Base-by-base conservation (phyloP, 2,797 vertebrate genomes). In the Sciurus vulgaris region DNA sequence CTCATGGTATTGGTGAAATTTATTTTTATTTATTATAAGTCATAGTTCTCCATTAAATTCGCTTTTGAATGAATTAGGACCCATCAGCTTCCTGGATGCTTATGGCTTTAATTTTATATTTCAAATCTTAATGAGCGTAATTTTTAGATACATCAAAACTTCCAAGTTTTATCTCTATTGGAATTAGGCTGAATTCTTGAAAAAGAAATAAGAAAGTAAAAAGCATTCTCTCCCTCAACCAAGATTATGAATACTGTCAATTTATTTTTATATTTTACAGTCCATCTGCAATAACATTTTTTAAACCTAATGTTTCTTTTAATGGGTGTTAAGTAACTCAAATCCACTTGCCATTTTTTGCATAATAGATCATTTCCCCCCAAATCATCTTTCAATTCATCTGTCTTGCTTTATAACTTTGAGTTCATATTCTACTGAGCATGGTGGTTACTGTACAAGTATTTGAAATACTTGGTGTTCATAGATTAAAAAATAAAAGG, bases 121-220 rank as follows among this genome's bases (percentile, higher is more conserved):
- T 86, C 63, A 84, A 93, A 95, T 86, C 41, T 84, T 91, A 85
- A 70, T 47, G 41, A 81, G 44, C 63, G 82, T 56, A 72, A 59
- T 72, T 93, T 95, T 89, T 73, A 79, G 94, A 76, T 67, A 74
- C 78, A 93, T 83, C 7, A 74, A 76, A 82, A 69, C 49, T 61
- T 74, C 18, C 6, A 73, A n/a, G 7, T 85, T 87, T 35, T 77
- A 63, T 30, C 7, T 87, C 13, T 78, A n/a, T 87, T 92, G 86
- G 59, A 85, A 59, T 78, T 89, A 33, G 59, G 17, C 61, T 86
- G 59, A 86, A 70, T 89, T 92, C 69, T 94, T 95, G 54, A 77
- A 94, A 83, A 83, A 86, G 17, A 69, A 56, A n/a, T 77, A 79
- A 59, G 61, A 79, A 65, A 44, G 30, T 41, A 18, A 79, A 92